Percentiles rank a stretch among this genome's conserved stretches.
Evolutionary conservation across 2,888 invertebrate species (phyloP).

Genomic region (Calliphora vomitoria): DNA sequence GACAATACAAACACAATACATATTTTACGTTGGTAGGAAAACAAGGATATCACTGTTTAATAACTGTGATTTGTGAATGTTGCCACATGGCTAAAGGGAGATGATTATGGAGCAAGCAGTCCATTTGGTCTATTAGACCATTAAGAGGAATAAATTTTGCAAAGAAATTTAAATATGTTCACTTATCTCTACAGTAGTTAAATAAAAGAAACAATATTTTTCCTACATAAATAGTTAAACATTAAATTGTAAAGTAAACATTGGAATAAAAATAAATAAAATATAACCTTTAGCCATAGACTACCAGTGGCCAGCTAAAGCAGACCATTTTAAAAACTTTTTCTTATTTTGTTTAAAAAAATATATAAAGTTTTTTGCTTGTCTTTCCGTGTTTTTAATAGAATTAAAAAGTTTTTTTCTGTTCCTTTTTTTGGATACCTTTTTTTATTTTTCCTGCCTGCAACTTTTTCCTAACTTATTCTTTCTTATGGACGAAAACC

Average conservation of each 20-base stretch:
- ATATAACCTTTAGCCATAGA: constrained; percentile 56
- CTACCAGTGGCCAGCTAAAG: constrained; percentile 49
- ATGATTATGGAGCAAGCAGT: constrained; percentile 46
- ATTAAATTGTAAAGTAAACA: background rate
- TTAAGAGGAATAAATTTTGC: constrained; percentile 31
- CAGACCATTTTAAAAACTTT: constrained; percentile 72
- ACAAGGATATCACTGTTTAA: constrained; percentile 75
- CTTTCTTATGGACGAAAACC: constrained; percentile 73
- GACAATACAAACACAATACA: constrained; percentile 37
- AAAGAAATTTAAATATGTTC: constrained; percentile 43
- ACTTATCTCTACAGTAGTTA: constrained; percentile 14
- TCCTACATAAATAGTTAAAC: background rate
- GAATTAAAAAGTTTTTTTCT: constrained; percentile 81
- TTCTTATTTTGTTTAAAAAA: constrained; percentile 53
- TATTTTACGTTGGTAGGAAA: constrained; percentile 40
- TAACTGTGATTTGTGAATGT: constrained; percentile 77
- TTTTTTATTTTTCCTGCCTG: constrained; percentile 75
- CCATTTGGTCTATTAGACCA: constrained; percentile 38
- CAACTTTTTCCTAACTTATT: constrained; percentile 67
- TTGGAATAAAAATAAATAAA: background rate
- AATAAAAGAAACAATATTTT: constrained; percentile 2
- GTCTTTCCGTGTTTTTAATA: constrained; percentile 78
- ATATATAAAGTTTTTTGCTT: constrained; percentile 69
- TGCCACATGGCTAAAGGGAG: constrained; percentile 57
- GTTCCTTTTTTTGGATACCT: constrained; percentile 76